phyloP scores from a whole-genome alignment of 2,113 vertebrate genomes.

The Amblyopsis rosae region DNA sequence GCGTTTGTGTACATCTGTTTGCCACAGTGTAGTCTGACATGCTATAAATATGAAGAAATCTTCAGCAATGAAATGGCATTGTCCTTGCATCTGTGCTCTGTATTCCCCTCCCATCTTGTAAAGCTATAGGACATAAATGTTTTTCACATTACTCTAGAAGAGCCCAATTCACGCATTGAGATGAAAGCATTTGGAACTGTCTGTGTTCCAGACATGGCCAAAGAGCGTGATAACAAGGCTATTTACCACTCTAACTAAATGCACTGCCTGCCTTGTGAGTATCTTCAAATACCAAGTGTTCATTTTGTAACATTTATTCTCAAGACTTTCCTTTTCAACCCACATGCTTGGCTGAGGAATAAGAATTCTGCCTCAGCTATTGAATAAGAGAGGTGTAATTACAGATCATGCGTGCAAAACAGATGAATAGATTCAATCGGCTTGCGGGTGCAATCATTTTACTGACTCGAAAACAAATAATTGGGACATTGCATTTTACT shows the following conservation, averaged over 20 bases:
- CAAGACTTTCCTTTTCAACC: constrained; percentile 20
- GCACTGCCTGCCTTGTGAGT: constrained; percentile 37
- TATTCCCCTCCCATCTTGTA: constrained; percentile 4
- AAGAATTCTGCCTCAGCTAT: constrained; percentile 17
- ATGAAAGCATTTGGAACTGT: constrained; percentile 48
- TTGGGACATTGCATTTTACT: background rate
- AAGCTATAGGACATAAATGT: constrained; percentile 25
- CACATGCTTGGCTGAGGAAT: constrained; percentile 5
- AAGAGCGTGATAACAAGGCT: constrained; percentile 50
- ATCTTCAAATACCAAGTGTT: constrained; percentile 36
- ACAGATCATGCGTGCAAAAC: background rate
- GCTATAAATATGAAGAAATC: background rate
- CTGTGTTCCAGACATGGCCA: constrained; percentile 20
- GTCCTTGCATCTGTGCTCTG: constrained; percentile 2
- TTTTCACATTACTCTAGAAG: constrained; percentile 34
- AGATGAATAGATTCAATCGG: constrained; percentile 19
- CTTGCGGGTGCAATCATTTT: background rate
- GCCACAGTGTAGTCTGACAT: too few relatives aligned
- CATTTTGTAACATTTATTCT: constrained; percentile 27
- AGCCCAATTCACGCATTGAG: constrained; percentile 46
- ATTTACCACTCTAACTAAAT: constrained; percentile 50
- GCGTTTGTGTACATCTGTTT: background rate
- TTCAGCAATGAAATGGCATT: background rate
- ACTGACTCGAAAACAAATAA: background rate
- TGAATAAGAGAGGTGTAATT: background rate